Evolutionary conservation across 2,888 invertebrate species (phyloP), one percentile per base, ranked within the genome.

Genomic region (Neoaliturus tenellus): DNA sequence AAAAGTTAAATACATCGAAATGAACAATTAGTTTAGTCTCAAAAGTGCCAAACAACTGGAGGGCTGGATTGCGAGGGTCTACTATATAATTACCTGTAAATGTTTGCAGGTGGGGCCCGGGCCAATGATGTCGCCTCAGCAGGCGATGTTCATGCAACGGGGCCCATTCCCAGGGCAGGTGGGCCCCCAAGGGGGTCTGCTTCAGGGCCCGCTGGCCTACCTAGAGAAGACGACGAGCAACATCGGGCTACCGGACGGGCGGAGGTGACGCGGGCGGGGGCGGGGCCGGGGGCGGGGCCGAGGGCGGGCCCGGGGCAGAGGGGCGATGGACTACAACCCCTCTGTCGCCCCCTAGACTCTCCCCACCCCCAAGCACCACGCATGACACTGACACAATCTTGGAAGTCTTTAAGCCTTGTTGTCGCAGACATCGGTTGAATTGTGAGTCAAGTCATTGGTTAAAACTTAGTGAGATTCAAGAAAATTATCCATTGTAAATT

Each of bases 141-240:
- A 89, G 55, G 91, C 91, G 10, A 90, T 94, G 93, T 94, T 93
- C 89, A 90, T 94, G 91, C 93, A 93, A 23, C 91, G 93, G 17
- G 92, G 93, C 88, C 91, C 90, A 87, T 90, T 93, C 88, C 91
- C 90, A 87, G 90, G 90, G 67, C 88, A 86, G 82, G 88, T 89
- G 91, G 88, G 90, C 91, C 92, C 85, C 12, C 92, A 92, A 6
- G 86, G 84, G 0, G 92, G 93, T 0, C 92, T 95, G 1, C 92
- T 96, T 82, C 96, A 96, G 87, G 97, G 97, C 8, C 97, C 97
- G 0, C 92, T 97, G 86, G 97, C 97, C 0, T 97, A 95, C 89
- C 92, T 98, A 85, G 97, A 97, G 92, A 97, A 97, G 92, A 97
- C 97, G 86, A 96, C 97, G 89, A 96, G 96, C 91, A 97, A 96